phyloP scores from a whole-genome alignment of 2,888 invertebrate species.

The Drosophila greeni region DNA sequence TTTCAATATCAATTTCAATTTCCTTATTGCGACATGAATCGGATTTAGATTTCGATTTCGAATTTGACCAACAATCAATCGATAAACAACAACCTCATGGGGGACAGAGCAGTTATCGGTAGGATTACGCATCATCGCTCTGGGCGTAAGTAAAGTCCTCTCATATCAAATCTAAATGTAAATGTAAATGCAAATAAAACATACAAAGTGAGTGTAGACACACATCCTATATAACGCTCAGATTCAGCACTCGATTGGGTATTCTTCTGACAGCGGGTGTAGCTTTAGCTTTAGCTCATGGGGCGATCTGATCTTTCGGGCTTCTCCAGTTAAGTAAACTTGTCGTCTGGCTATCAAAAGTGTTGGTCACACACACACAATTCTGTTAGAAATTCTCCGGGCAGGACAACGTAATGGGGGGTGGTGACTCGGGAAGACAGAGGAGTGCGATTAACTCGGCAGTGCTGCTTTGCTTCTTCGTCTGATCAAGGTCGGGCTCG shows the following conservation, averaged over 20 bases:
- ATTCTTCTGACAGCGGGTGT: slow-evolving; percentile 13
- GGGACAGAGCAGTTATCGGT: slow-evolving; percentile 69
- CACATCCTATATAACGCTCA: slow-evolving; percentile 29
- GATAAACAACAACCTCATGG: slow-evolving; percentile 61
- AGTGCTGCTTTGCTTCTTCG: slow-evolving; percentile 57
- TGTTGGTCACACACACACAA: slow-evolving; percentile 48
- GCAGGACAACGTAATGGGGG: slow-evolving; percentile 25
- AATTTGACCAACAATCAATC: slow-evolving; percentile 22
- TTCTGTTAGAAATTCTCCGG: slow-evolving; percentile 68
- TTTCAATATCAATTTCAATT: slow-evolving; percentile 13
- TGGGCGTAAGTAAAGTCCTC: slow-evolving; percentile 58
- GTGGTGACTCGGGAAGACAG: slow-evolving; percentile 10
- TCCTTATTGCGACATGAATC: slow-evolving; percentile 18
- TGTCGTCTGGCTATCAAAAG: slow-evolving; percentile 59
- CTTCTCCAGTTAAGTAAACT: slow-evolving; percentile 58
- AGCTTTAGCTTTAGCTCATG: slow-evolving; percentile 8
- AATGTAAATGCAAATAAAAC: slow-evolving; percentile 45
- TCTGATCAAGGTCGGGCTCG: slow-evolving; percentile 3
- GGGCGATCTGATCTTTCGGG: slow-evolving; percentile 21
- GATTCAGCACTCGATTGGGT: slow-evolving; percentile 39
- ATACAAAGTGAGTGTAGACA: slow-evolving; percentile 46
- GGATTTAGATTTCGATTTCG: slow-evolving; percentile 11
- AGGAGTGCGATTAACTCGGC: slow-evolving; percentile 64
- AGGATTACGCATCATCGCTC: slow-evolving; percentile 60
- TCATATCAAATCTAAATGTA: slow-evolving; percentile 68